Evolutionary conservation across 92 coral and sea anemone species (phyloP).

Genomic region (Galaxea fascicularis): DNA sequence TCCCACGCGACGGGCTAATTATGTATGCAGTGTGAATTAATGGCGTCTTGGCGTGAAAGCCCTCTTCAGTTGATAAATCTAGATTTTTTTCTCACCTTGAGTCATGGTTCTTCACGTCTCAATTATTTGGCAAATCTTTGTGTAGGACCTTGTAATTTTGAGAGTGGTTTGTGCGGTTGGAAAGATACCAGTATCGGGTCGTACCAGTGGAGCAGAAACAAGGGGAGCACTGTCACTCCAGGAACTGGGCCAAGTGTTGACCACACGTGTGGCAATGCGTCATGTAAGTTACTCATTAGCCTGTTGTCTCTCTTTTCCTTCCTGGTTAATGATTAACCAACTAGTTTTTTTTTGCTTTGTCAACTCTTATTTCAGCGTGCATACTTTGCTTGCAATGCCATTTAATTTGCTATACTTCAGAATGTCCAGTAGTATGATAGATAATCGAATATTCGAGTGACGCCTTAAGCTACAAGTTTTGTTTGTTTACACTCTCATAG

Average conservation of each 20-base stretch:
- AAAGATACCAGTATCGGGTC: conserved; percentile 79
- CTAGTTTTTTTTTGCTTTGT: not conserved
- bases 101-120: not conserved
- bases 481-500: too few relatives aligned
- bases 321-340: not conserved
- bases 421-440: too few relatives aligned
- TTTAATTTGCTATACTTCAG: too few relatives aligned
- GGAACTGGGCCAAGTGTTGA: conserved; percentile 93
- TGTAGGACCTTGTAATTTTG: conserved; percentile 87
- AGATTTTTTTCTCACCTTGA: too few relatives aligned
- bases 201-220: conserved; percentile 88
- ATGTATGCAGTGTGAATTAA: too few relatives aligned
- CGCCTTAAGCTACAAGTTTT: too few relatives aligned
- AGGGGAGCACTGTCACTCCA: conserved; percentile 78
- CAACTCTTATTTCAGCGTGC: too few relatives aligned
- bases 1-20: too few relatives aligned
- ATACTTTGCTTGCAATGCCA: too few relatives aligned
- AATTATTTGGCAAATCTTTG: not conserved
- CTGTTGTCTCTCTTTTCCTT: not conserved
- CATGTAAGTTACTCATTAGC: conserved; percentile 65
- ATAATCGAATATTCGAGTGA: too few relatives aligned
- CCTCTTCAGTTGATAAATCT: too few relatives aligned
- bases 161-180: conserved; percentile 90
- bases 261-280: conserved; percentile 91
- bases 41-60: too few relatives aligned